A percentile compares a stretch with the other conserved stretches of the same genome.
phyloP scores from a whole-genome alignment of 2,113 vertebrate genomes.

The Cheilinus undulatus region DNA sequence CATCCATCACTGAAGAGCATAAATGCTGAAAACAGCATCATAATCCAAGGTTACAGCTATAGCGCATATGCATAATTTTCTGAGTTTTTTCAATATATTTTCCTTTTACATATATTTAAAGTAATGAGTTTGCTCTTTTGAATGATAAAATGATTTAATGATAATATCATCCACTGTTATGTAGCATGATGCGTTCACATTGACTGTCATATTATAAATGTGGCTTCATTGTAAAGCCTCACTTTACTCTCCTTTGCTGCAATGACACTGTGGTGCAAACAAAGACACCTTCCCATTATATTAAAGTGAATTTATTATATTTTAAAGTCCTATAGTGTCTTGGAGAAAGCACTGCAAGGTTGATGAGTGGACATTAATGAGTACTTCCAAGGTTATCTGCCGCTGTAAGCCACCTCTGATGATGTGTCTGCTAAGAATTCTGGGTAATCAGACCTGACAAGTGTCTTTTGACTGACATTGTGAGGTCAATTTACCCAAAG shows the following conservation, averaged over 20 bases:
- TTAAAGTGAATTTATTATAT: neutral
- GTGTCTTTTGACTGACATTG: constrained; percentile 79
- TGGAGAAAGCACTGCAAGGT: constrained; percentile 58
- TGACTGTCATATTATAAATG: too few species aligned
- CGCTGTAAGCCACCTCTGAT: constrained; percentile 75
- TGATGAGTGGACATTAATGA: constrained; percentile 79
- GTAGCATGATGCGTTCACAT: too few species aligned
- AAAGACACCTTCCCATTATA: constrained; percentile 21
- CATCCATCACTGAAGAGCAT: too few species aligned
- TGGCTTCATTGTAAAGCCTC: too few species aligned
- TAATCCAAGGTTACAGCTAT: too few species aligned
- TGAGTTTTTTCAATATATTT: too few species aligned
- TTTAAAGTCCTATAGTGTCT: constrained; percentile 24
- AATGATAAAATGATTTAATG: too few species aligned
- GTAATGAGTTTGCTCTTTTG: too few species aligned
- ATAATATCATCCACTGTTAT: too few species aligned
- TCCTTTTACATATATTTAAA: too few species aligned
- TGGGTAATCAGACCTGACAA: constrained; percentile 80
- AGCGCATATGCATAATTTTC: too few species aligned
- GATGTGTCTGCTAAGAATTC: constrained; percentile 55
- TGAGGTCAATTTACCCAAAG: constrained; percentile 69
- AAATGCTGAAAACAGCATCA: too few species aligned
- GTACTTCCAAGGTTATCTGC: constrained; percentile 74
- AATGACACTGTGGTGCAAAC: neutral
- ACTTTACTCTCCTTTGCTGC: neutral